These are phyloP conservation scores for Drosophila subpulchrella DNA, from an alignment of 1,140 invertebrate species.

Conservation along the genomic window DNA sequence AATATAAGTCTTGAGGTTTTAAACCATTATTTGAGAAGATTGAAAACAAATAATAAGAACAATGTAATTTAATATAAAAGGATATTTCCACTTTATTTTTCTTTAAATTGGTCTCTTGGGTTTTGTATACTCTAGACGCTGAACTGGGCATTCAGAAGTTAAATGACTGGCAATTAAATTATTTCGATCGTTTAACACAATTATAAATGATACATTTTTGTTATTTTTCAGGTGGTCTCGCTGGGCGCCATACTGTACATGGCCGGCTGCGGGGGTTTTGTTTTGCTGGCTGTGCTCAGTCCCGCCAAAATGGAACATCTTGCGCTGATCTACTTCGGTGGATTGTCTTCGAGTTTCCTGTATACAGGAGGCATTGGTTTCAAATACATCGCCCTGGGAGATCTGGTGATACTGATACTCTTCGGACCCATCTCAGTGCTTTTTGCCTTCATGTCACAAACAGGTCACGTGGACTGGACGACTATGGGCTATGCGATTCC, in stretches of 20 bases:
- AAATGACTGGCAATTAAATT: not conserved
- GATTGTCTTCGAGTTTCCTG: constrained; percentile 96
- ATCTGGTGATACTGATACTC: constrained; percentile 95
- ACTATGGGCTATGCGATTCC: constrained; percentile 97
- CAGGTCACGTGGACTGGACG: constrained; percentile 92
- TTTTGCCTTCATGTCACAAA: constrained; percentile 96
- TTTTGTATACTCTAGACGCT: too few species aligned
- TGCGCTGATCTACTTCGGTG: constrained; percentile 97
- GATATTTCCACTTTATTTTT: not conserved
- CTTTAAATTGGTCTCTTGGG: not conserved
- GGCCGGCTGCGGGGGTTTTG: constrained; percentile 94
- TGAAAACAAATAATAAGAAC: not conserved
- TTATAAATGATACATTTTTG: constrained; percentile 12
- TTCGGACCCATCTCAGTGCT: constrained; percentile 98
- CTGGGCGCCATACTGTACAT: constrained; percentile 95
- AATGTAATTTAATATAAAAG: not conserved
- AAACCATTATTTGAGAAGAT: not conserved
- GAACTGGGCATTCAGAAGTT: not conserved
- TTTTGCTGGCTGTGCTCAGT: constrained; percentile 91
- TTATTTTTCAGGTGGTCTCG: constrained; percentile 88
- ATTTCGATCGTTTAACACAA: not conserved
- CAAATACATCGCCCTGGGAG: constrained; percentile 96
- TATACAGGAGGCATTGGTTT: constrained; percentile 97
- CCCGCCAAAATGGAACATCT: constrained; percentile 97
- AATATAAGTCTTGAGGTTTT: not conserved